Evolutionary conservation across 2,113 vertebrate genomes (phyloP).

Genomic region (Takifugu bimaculatus): DNA sequence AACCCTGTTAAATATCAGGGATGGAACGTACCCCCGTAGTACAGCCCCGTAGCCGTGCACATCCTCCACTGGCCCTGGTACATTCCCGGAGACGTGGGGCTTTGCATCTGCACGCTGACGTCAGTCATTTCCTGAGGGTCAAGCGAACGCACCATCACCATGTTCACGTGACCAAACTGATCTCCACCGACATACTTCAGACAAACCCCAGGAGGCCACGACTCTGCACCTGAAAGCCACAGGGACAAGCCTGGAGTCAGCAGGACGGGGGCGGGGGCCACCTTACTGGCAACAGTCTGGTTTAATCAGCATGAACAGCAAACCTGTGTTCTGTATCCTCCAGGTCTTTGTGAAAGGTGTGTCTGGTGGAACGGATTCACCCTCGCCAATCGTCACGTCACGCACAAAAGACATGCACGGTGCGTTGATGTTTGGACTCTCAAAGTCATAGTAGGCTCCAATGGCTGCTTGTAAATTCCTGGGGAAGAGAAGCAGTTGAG

Average conservation of each 20-base stretch:
- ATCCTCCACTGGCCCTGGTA: constrained; percentile 99
- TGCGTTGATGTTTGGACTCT: constrained; percentile 95
- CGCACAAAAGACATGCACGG: constrained; percentile 98
- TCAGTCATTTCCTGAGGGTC: constrained; percentile 94
- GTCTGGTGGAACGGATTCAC: constrained; percentile 94
- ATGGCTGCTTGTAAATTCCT: constrained; percentile 99
- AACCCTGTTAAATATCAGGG: no score
- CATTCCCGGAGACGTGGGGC: constrained; percentile 92
- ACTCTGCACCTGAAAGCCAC: constrained; percentile 83
- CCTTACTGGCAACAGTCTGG: neutral
- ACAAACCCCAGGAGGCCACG: constrained; percentile 95
- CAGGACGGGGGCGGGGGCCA: no score
- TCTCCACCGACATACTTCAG: constrained; percentile 97
- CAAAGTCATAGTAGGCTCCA: constrained; percentile 98
- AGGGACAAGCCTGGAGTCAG: constrained; percentile 9
- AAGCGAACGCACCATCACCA: constrained; percentile 93
- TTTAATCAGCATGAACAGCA: constrained; percentile 2
- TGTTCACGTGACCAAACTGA: constrained; percentile 97
- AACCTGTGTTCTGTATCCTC: constrained; percentile 98
- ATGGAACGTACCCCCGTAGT: constrained; percentile 84
- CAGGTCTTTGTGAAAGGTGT: constrained; percentile 97
- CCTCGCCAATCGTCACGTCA: constrained; percentile 97
- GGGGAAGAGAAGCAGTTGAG: constrained; percentile 20
- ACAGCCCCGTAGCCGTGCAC: constrained; percentile 96
- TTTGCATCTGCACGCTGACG: constrained; percentile 98